Evolutionary conservation across 2,888 invertebrate species (phyloP).

Genomic region (Lochmaea capreae): DNA sequence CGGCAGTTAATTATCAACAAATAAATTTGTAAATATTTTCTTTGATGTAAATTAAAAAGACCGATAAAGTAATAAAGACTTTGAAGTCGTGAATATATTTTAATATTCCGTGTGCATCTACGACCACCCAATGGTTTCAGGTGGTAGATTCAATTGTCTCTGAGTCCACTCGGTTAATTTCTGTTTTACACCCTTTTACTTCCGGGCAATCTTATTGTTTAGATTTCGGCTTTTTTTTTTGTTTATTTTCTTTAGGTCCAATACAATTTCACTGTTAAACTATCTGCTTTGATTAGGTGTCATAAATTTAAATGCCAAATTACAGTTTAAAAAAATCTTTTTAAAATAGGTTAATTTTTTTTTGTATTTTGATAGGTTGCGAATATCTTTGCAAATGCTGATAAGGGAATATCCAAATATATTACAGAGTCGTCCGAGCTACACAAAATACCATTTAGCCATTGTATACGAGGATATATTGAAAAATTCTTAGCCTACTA

Average conservation of each 20-base stretch:
- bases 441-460: too few species aligned
- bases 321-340: too few species aligned
- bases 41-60: constrained; percentile 12
- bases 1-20: background rate
- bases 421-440: too few species aligned
- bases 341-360: too few species aligned
- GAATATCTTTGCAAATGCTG: too few species aligned
- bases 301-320: background rate
- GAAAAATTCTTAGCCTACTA: too few species aligned
- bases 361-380: too few species aligned
- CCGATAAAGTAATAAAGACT: constrained; percentile 25
- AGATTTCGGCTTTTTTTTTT: constrained; percentile 1
- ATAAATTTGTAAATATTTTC: constrained; percentile 18
- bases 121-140: constrained; percentile 45
- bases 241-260: constrained; percentile 5
- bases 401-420: too few species aligned
- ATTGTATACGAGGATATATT: too few species aligned
- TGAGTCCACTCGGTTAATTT: constrained; percentile 1
- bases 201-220: constrained; percentile 2
- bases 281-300: background rate
- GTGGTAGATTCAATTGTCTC: constrained; percentile 44
- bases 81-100: constrained; percentile 14
- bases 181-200: constrained; percentile 5
- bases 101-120: constrained; percentile 25
- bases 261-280: constrained; percentile 5